phyloP scores from a whole-genome alignment of 2,797 vertebrate genomes.

The Acanthurus leucopareius region DNA sequence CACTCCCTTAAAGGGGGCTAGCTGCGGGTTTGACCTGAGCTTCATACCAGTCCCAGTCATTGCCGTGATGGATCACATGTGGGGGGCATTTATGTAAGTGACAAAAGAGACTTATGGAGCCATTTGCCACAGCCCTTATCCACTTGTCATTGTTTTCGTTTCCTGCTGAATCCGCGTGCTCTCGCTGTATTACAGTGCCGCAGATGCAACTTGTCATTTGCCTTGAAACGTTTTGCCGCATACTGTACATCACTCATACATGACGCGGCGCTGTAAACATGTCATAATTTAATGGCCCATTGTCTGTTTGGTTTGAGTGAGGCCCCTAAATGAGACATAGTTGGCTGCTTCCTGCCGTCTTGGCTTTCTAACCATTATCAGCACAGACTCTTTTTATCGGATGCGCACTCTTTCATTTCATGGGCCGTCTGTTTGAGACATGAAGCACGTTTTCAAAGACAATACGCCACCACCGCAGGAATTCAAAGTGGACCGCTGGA shows the following conservation, averaged over 20 bases:
- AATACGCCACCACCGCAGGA: slow-evolving; percentile 54
- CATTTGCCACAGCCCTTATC: slow-evolving; percentile 56
- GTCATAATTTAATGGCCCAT: slow-evolving; percentile 68
- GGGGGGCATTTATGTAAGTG: slow-evolving; percentile 54
- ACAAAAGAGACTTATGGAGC: slow-evolving; percentile 64
- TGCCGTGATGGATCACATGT: slow-evolving; percentile 60
- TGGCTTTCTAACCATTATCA: slow-evolving; percentile 64
- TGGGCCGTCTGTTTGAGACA: slow-evolving; percentile 74
- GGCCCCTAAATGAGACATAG: slow-evolving; percentile 68
- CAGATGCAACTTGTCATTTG: slow-evolving; percentile 43
- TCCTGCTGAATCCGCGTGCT: slow-evolving; percentile 66
- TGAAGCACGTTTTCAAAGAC: slow-evolving; percentile 76
- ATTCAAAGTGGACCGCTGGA: slow-evolving; percentile 72
- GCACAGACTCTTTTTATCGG: slow-evolving; percentile 67
- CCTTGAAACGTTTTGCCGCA: slow-evolving; percentile 24
- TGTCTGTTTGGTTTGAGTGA: slow-evolving; percentile 68
- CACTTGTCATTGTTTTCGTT: slow-evolving; percentile 58
- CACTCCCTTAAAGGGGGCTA: slow-evolving; percentile 65
- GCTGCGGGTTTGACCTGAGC: slow-evolving; percentile 52
- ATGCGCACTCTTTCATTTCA: slow-evolving; percentile 74
- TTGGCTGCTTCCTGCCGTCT: slow-evolving; percentile 45
- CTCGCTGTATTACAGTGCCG: slow-evolving; percentile 11
- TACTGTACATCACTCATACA: slow-evolving; percentile 54
- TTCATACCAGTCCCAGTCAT: slow-evolving; percentile 41
- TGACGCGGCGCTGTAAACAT: slow-evolving; percentile 63